phyloP scores from a whole-genome alignment of 2,113 vertebrate genomes.

The Pavo muticus region DNA sequence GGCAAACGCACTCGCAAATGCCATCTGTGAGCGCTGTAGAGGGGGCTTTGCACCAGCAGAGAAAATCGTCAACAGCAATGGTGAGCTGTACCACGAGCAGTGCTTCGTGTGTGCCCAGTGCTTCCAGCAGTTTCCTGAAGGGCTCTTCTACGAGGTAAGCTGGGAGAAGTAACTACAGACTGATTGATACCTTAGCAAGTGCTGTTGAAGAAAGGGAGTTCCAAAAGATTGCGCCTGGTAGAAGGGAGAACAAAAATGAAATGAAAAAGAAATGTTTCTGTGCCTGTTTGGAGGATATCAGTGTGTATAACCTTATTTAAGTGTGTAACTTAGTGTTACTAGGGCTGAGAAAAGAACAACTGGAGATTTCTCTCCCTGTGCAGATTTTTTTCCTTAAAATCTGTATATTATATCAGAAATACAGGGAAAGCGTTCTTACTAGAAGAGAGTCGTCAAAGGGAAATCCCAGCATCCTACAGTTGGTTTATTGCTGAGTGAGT shows the following conservation, averaged over 20 bases:
- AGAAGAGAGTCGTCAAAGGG: not conserved
- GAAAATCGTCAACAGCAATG: slow-evolving; percentile 98
- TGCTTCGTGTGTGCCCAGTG: slow-evolving; percentile 98
- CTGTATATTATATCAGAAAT: not conserved
- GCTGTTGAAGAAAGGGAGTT: not conserved
- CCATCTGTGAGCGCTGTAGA: slow-evolving; percentile 94
- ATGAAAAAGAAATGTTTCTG: not conserved
- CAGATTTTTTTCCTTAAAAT: not conserved
- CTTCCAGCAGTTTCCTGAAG: slow-evolving; percentile 96
- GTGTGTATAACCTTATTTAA: not conserved
- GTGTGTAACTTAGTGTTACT: not conserved
- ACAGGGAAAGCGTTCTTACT: not conserved
- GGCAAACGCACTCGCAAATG: slow-evolving; percentile 94
- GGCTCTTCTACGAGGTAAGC: slow-evolving; percentile 97
- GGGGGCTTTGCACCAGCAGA: slow-evolving; percentile 91
- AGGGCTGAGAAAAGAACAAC: not conserved
- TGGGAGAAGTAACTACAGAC: not conserved
- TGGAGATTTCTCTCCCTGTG: not conserved
- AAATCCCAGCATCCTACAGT: not conserved
- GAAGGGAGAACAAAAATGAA: not conserved
- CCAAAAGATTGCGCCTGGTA: not conserved
- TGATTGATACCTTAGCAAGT: not conserved
- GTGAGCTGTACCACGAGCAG: slow-evolving; percentile 96
- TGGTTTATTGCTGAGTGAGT: not conserved
- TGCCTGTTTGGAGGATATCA: not conserved